Base-by-base conservation (phyloP, 1,140 invertebrate species). In the Brachionus koreanus region DNA sequence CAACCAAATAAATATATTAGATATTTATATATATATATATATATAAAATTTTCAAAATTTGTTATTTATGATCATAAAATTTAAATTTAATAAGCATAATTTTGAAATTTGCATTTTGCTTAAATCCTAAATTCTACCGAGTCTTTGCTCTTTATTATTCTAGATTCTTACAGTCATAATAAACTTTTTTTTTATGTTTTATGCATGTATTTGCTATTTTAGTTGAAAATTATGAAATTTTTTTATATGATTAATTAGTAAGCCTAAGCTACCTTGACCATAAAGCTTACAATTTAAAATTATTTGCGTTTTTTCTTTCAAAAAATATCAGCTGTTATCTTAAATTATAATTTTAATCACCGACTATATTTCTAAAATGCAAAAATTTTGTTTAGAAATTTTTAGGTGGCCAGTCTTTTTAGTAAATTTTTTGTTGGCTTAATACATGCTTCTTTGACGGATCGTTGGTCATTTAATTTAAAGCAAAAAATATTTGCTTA, bases 21-120 rank as follows among this genome's bases (percentile, higher is more conserved):
- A 25, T 57, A 57, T 57, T 23, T 57, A 57, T 57, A 23, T 25
- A 57, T 57, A 57, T 57, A 16, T n/a, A 52, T n/a, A 52, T 12
- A 52, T 39, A 5, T 39, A 5, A 39, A 5, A 52, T n/a, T 29
- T 29, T 29, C 3, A 57, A 19, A 57, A 57, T 19, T 57, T 57
- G 19, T 57, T 49, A n/a, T 49, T 37, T 69, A 69, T 69, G 65
- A 69, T 69, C 65, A 69, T 69, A 69, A 69, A 69, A 69, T 69
- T 39, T 39, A 39, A 69, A 69, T 69, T 19, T 33, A 23, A 19
- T 69, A 39, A 69, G 12, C 65, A 69, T 69, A 69, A 69, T 69
- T 69, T 37, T 39, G 35, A 69, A 57, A 57, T 57, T 57, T 57
- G 49, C 49, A 57, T 57, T 57, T 19, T 19, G 49, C 49, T 25